Evolutionary conservation across 2,888 invertebrate species (phyloP).

Genomic region (Mylabris sibirica): DNA sequence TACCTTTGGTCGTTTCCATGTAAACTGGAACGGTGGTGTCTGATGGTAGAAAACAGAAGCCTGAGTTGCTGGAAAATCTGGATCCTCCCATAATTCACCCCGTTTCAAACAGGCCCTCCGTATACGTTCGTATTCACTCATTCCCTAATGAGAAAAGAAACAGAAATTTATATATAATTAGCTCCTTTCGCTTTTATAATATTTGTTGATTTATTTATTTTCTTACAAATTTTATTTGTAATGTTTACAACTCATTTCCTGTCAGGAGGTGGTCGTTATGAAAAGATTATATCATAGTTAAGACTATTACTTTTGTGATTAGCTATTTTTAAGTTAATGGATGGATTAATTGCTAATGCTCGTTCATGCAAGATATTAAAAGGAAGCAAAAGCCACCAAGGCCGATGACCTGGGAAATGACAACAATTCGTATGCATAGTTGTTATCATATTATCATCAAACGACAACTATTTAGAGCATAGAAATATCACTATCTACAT

Average conservation of each 20-base stretch:
- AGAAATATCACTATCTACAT: not conserved
- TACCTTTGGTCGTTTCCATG: conserved; percentile 89
- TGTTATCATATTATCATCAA: not conserved
- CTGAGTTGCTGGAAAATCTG: conserved; percentile 89
- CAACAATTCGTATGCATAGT: conserved; percentile 16
- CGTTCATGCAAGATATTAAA: conserved; percentile 33
- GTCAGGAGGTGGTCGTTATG: conserved; percentile 1
- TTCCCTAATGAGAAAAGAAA: conserved; percentile 55
- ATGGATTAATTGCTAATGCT: conserved; percentile 34
- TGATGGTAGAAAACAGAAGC: conserved; percentile 92
- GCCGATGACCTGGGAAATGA: conserved; percentile 37
- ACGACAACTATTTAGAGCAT: not conserved
- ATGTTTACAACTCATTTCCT: conserved; percentile 10
- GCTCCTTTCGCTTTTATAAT: conserved; percentile 21
- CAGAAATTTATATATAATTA: conserved; percentile 10
- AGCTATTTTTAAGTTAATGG: conserved; percentile 30
- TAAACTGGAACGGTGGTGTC: conserved; percentile 91
- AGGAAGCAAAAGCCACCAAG: conserved; percentile 16
- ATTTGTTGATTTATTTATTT: conserved; percentile 9
- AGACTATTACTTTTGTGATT: conserved; percentile 14
- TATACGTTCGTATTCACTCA: conserved; percentile 86
- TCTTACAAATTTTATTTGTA: not conserved
- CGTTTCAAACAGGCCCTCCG: conserved; percentile 81
- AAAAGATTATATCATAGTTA: not conserved
- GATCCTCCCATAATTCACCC: conserved; percentile 87